Evolutionary conservation across 2,888 invertebrate genomes (phyloP).

Genomic region (Chaitophorus viminalis): DNA sequence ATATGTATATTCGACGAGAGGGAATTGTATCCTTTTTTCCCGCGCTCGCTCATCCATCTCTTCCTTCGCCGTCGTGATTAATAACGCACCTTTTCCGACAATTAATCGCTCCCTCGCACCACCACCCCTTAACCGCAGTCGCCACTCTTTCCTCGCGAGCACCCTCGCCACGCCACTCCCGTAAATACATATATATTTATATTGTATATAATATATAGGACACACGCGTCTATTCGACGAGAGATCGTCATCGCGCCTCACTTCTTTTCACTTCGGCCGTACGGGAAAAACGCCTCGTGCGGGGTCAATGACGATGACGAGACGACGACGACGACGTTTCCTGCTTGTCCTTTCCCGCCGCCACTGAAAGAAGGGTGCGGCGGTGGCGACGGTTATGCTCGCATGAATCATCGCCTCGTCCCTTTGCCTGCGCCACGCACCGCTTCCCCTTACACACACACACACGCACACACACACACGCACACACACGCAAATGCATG

Average conservation of each 20-base stretch:
- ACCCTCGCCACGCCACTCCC: not conserved
- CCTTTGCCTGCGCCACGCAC: not conserved
- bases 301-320: conserved; percentile 52
- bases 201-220: not conserved
- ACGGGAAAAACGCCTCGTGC: conserved; percentile 20
- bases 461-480: not conserved
- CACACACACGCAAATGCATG: not conserved
- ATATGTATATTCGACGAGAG: not conserved
- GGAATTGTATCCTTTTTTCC: conserved; percentile 20
- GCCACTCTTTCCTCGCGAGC: not conserved
- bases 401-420: conserved; percentile 54
- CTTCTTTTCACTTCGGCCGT: conserved; percentile 35
- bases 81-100: conserved; percentile 51
- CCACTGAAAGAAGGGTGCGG: conserved; percentile 39
- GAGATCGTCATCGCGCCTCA: conserved; percentile 21
- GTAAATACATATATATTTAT: not conserved
- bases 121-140: not conserved
- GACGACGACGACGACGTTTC: conserved; percentile 44
- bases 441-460: not conserved
- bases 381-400: conserved; percentile 20
- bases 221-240: conserved; percentile 4
- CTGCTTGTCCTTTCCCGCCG: not conserved
- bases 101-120: conserved; percentile 32
- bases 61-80: conserved; percentile 29
- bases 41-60: not conserved